phyloP scores from a whole-genome alignment of 2,113 vertebrate genomes.

The Xiphophorus hellerii region DNA sequence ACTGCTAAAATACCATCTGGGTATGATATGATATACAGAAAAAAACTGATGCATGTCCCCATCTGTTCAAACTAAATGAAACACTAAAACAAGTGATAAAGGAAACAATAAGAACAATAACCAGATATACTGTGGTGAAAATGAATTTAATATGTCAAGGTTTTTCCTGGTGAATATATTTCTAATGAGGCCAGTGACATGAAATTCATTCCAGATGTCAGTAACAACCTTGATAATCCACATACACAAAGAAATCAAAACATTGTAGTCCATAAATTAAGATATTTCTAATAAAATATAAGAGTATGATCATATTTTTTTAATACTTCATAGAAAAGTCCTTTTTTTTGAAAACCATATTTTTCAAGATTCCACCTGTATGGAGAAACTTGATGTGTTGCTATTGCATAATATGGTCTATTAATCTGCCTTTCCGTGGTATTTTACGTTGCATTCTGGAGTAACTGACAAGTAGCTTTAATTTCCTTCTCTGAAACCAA shows the following conservation, averaged over 20 bases:
- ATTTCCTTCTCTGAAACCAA: neutral
- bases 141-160: too few species aligned
- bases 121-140: neutral
- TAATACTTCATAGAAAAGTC: neutral
- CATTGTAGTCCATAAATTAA: too few species aligned
- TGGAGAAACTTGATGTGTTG: neutral
- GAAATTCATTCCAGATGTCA: too few species aligned
- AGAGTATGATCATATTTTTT: neutral
- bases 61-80: neutral
- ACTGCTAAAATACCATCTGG: constrained; percentile 11
- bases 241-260: too few species aligned
- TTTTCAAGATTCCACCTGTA: neutral
- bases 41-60: neutral
- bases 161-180: too few species aligned
- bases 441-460: too few species aligned
- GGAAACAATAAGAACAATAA: neutral
- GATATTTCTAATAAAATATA: too few species aligned
- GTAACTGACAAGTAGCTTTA: neutral
- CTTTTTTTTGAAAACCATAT: neutral
- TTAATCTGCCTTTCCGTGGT: too few species aligned
- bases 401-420: too few species aligned
- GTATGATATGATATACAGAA: neutral
- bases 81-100: neutral
- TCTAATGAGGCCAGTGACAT: too few species aligned
- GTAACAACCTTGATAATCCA: too few species aligned